phyloP scores from a whole-genome alignment of 2,888 invertebrate species.

The Agrochola macilenta region DNA sequence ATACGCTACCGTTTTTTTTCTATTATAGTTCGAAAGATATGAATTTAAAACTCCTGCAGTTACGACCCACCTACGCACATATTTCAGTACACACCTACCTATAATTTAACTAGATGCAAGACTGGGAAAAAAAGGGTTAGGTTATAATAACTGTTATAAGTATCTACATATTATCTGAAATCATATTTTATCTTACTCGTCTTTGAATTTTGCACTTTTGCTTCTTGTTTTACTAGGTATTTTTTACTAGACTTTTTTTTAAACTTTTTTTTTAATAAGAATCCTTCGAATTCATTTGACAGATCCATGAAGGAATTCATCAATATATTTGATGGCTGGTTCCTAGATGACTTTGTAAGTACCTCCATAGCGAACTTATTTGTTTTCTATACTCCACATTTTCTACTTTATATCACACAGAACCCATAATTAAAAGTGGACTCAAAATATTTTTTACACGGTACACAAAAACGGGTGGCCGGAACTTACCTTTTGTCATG shows the following conservation, averaged over 20 bases:
- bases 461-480: constrained; percentile 62
- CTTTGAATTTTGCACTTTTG: not conserved
- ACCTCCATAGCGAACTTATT: not conserved
- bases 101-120: not conserved
- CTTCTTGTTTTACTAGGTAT: not conserved
- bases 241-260: no score
- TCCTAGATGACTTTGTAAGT: not conserved
- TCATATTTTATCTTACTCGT: not conserved
- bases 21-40: not conserved
- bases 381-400: not conserved
- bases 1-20: not conserved
- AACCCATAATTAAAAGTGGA: constrained; percentile 42
- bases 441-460: constrained; percentile 53
- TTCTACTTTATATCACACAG: constrained; percentile 27
- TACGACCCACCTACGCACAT: not conserved
- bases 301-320: not conserved
- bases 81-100: not conserved
- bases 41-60: not conserved
- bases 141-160: not conserved
- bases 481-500: constrained; percentile 72
- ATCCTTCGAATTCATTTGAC: not conserved
- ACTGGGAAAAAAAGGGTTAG: not conserved
- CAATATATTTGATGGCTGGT: not conserved
- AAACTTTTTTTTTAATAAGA: no score
- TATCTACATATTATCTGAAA: not conserved